These are phyloP conservation scores for Okapia johnstoni DNA, from an alignment of 2,113 vertebrate species.

Conservation along the genomic window DNA sequence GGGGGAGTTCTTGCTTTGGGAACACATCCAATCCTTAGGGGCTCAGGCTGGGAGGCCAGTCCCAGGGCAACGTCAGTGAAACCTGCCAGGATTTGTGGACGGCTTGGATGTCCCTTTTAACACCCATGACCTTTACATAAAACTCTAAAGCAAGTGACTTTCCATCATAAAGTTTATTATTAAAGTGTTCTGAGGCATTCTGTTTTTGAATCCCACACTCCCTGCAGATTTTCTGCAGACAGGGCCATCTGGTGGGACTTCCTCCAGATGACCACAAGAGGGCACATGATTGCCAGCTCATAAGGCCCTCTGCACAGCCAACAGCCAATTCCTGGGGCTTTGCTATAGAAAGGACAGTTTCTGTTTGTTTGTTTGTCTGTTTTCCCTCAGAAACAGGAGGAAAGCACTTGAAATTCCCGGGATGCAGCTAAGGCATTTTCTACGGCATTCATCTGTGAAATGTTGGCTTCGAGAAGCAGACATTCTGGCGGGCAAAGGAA, in stretches of 20 bases:
- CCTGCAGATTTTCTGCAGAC: not conserved
- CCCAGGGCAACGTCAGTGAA: not conserved
- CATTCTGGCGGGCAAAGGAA: not conserved
- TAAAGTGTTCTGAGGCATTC: not conserved
- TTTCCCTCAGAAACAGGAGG: constrained; percentile 20
- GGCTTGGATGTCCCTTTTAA: not conserved
- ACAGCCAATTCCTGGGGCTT: constrained; percentile 3
- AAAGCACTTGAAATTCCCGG: constrained; percentile 42
- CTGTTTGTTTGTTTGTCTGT: constrained; percentile 45
- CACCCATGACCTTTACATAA: not conserved
- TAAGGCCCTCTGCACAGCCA: not conserved
- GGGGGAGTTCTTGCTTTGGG: not conserved
- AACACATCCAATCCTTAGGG: not conserved
- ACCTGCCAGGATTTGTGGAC: not conserved
- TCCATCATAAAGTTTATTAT: not conserved
- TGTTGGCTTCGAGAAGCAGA: constrained; percentile 22
- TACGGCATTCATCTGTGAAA: constrained; percentile 40
- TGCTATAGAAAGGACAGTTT: constrained; percentile 27
- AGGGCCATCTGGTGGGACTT: constrained; percentile 27
- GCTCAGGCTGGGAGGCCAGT: not conserved
- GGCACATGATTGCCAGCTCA: constrained; percentile 40
- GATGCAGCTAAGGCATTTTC: constrained; percentile 43
- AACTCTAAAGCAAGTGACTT: not conserved
- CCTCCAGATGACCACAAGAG: constrained; percentile 52
- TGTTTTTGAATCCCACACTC: not conserved